Conservation (phyloP, 2,888 invertebrate genomes). For the Stegana nigrithorax region DNA sequence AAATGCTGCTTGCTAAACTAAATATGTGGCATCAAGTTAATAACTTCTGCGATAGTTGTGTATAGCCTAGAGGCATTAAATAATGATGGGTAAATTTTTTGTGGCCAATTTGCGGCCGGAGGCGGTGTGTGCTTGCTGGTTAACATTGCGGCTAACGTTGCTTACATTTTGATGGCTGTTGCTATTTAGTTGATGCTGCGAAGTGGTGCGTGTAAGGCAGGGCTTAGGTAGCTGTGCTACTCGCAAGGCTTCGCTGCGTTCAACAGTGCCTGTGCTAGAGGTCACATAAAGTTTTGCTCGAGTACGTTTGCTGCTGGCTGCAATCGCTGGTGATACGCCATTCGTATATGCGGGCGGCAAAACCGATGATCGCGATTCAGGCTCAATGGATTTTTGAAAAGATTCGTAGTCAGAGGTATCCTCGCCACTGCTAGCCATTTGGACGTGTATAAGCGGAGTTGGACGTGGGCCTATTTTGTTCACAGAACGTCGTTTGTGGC, state of each 20-base stretch:
- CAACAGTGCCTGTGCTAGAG: neutral
- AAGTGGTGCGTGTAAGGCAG: slow-evolving; percentile 34
- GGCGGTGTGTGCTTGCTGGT: neutral
- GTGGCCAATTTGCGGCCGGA: slow-evolving; percentile 49
- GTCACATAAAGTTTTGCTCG: neutral
- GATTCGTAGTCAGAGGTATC: slow-evolving; percentile 47
- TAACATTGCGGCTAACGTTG: neutral
- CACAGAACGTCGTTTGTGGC: slow-evolving; percentile 41
- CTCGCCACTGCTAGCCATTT: slow-evolving; percentile 16
- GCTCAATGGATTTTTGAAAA: slow-evolving; percentile 49
- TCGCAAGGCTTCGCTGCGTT: slow-evolving; percentile 34
- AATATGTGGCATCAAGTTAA: too few relatives aligned
- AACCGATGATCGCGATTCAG: slow-evolving; percentile 48
- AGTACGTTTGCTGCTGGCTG: slow-evolving; percentile 28
- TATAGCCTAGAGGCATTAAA: slow-evolving; percentile 43
- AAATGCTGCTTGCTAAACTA: too few relatives aligned
- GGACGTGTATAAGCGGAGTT: slow-evolving; percentile 30
- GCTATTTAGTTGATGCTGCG: slow-evolving; percentile 29
- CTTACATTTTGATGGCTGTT: neutral
- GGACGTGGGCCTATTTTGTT: slow-evolving; percentile 3
- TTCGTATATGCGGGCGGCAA: neutral
- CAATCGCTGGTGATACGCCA: neutral
- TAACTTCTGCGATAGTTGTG: too few relatives aligned
- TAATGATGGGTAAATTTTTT: slow-evolving; percentile 59
- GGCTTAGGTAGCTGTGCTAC: slow-evolving; percentile 36